Percentiles rank a stretch among this genome's conserved stretches.
Evolutionary conservation across 2,113 vertebrate species (phyloP).

Genomic region (Hippocampus guttulatus): DNA sequence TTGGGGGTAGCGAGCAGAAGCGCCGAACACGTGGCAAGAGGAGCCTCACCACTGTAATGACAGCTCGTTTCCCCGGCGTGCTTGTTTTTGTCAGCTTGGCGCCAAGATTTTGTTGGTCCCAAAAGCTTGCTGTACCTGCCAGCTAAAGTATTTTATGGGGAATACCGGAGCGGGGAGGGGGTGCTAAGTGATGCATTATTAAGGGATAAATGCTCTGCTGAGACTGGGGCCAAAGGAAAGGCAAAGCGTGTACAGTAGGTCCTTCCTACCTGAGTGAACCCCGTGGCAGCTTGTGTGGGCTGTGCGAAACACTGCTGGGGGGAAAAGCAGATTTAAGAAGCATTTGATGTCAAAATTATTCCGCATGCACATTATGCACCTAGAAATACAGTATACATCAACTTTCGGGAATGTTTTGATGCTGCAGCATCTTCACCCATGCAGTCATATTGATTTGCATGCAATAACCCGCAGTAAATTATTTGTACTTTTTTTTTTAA

Average conservation of each 20-base stretch:
- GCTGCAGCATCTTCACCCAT: background rate
- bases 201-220: constrained; percentile 57
- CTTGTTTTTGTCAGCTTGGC: constrained; percentile 54
- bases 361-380: constrained; percentile 26
- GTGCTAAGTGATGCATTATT: constrained; percentile 68
- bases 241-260: constrained; percentile 43
- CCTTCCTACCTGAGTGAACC: constrained; percentile 45
- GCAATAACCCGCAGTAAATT: constrained; percentile 11
- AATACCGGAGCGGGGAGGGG: constrained; percentile 35
- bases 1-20: constrained; percentile 58
- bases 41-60: constrained; percentile 58
- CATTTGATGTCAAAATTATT: constrained; percentile 40
- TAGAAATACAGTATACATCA: constrained; percentile 12
- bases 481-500: background rate
- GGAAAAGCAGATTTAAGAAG: constrained; percentile 38
- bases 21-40: constrained; percentile 47
- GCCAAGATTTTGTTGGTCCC: constrained; percentile 55
- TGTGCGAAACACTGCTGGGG: constrained; percentile 41
- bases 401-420: constrained; percentile 3
- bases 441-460: constrained; percentile 12
- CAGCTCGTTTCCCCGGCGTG: constrained; percentile 66
- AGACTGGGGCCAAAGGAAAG: constrained; percentile 33
- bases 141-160: constrained; percentile 54
- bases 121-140: constrained; percentile 61
- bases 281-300: constrained; percentile 46